A percentile compares a stretch with the other conserved stretches of the same genome.
Evolutionary conservation across 1,140 invertebrate species (phyloP).

Genomic region (Drosophila setifemur): DNA sequence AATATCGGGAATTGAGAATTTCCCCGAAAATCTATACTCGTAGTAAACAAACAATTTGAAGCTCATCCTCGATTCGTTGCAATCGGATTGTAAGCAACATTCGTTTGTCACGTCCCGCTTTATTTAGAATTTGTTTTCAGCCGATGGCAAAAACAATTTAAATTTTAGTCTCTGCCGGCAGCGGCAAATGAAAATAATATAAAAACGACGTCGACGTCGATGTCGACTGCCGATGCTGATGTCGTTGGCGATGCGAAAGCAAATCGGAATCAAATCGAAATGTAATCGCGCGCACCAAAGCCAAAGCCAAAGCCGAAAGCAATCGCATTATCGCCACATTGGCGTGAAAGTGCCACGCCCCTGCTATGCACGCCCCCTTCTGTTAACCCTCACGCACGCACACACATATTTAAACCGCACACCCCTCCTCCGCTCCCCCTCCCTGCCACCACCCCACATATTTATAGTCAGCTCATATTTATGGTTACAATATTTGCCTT

Average conservation of each 20-base stretch:
- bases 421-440: neutral
- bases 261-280: constrained; percentile 80
- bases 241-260: constrained; percentile 49
- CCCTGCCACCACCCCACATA: constrained; percentile 27
- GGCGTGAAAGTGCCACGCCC: constrained; percentile 74
- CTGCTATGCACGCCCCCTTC: neutral
- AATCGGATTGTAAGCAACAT: constrained; percentile 26
- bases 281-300: constrained; percentile 76
- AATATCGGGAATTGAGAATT: too few species aligned
- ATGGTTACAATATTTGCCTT: constrained; percentile 80
- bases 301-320: constrained; percentile 74
- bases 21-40: too few species aligned
- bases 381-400: constrained; percentile 32
- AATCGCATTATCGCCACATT: constrained; percentile 78
- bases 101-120: constrained; percentile 52
- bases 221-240: constrained; percentile 19
- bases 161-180: constrained; percentile 68
- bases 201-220: constrained; percentile 31
- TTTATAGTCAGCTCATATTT: constrained; percentile 79
- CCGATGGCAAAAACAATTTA: constrained; percentile 75
- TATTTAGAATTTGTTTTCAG: constrained; percentile 63
- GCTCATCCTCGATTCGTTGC: constrained; percentile 43
- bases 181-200: constrained; percentile 53
- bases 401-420: constrained; percentile 20
- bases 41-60: neutral